These are phyloP conservation scores for Gadus chalcogrammus DNA, from an alignment of 2,113 vertebrate species.

Conservation along the genomic window DNA sequence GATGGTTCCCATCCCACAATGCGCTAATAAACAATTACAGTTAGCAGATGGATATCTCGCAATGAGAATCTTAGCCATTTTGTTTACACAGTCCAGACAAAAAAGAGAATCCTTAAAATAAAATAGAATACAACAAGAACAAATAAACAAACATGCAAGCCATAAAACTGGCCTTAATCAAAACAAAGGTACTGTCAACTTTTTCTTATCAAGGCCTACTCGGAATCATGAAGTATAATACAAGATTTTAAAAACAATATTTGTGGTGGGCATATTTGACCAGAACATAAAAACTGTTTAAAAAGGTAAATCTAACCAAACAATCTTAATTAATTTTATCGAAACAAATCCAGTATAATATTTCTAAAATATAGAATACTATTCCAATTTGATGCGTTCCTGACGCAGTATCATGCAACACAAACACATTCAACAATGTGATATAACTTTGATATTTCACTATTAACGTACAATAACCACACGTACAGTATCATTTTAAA, in stretches of 20 bases:
- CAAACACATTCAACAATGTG: slow-evolving; percentile 66
- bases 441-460: slow-evolving; percentile 80
- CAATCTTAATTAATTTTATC: slow-evolving; percentile 36
- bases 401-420: slow-evolving; percentile 80
- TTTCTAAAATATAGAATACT: slow-evolving; percentile 38
- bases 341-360: slow-evolving; percentile 41
- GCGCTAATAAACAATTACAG: not conserved
- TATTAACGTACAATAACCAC: slow-evolving; percentile 22
- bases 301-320: not conserved
- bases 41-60: not conserved
- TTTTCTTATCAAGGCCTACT: not conserved
- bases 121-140: not conserved
- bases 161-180: slow-evolving; percentile 1
- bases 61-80: slow-evolving; percentile 28
- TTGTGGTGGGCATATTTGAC: not conserved
- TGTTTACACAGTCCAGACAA: slow-evolving; percentile 14
- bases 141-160: not conserved
- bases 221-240: not conserved
- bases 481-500: slow-evolving; percentile 19
- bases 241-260: not conserved
- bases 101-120: not conserved
- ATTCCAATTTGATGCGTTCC: slow-evolving; percentile 56
- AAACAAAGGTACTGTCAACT: not conserved
- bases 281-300: not conserved
- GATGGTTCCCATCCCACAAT: too few relatives aligned